phyloP scores from a whole-genome alignment of 2,113 vertebrate genomes.

The Equus quagga region DNA sequence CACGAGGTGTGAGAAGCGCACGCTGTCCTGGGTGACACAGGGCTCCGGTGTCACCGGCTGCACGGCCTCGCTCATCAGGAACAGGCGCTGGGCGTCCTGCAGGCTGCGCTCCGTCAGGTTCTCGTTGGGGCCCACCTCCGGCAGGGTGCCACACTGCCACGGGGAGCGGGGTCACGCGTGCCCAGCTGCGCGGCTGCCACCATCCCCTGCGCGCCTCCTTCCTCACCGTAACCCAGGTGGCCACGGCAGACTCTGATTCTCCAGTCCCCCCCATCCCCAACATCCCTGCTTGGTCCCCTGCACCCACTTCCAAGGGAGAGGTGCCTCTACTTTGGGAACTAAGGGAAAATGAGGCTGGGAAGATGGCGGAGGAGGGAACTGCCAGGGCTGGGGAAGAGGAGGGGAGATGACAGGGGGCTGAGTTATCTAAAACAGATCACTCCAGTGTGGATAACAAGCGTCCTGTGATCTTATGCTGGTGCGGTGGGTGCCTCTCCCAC shows the following conservation, averaged over 20 bases:
- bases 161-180: background rate
- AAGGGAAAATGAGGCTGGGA: background rate
- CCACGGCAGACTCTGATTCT: background rate
- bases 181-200: accelerated
- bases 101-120: slow-evolving; percentile 96
- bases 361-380: background rate
- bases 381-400: background rate
- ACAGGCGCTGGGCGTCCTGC: slow-evolving; percentile 96
- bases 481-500: background rate
- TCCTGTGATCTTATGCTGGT: background rate
- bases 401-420: background rate
- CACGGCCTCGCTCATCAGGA: slow-evolving; percentile 98
- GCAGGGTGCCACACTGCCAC: slow-evolving; percentile 94
- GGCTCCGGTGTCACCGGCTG: slow-evolving; percentile 96
- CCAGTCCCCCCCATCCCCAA: background rate
- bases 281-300: background rate
- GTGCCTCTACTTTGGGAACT: background rate
- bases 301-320: background rate
- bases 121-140: slow-evolving; percentile 94
- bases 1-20: slow-evolving; percentile 96
- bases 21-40: slow-evolving; percentile 95
- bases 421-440: background rate
- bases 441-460: background rate
- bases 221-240: background rate
- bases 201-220: background rate